phyloP scores from a whole-genome alignment of 1,140 invertebrate species.

The Drosophila subpulchrella region DNA sequence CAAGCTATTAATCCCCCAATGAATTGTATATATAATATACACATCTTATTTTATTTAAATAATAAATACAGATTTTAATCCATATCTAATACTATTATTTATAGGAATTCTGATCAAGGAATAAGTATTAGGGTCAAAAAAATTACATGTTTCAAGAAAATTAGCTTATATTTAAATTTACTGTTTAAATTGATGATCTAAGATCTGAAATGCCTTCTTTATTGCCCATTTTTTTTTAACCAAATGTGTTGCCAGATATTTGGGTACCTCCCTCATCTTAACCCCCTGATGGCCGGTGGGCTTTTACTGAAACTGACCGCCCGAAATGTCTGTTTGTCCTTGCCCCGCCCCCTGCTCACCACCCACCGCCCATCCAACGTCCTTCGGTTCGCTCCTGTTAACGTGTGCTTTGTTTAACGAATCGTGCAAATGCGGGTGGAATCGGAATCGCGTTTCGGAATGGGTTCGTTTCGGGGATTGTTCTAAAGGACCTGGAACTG shows the following conservation, averaged over 20 bases:
- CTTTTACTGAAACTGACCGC: conserved; percentile 65
- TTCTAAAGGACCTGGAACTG: conserved; percentile 8
- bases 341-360: neutral
- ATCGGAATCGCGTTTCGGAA: conserved; percentile 30
- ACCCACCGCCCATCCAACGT: conserved; percentile 6
- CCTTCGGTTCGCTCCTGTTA: conserved; percentile 48
- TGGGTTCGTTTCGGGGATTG: conserved; percentile 33
- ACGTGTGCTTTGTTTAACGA: conserved; percentile 85
- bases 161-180: neutral
- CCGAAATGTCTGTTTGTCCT: conserved; percentile 22
- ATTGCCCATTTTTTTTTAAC: conserved; percentile 5
- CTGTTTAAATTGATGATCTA: neutral
- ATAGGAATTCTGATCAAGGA: too few relatives aligned
- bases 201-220: neutral
- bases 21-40: too few relatives aligned
- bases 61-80: too few relatives aligned
- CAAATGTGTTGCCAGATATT: conserved; percentile 52
- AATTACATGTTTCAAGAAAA: neutral
- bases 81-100: too few relatives aligned
- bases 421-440: conserved; percentile 84
- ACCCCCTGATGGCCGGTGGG: conserved; percentile 38
- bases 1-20: too few relatives aligned
- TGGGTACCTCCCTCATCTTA: neutral
- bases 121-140: too few relatives aligned
- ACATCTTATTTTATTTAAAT: too few relatives aligned